A percentile compares a stretch with the other conserved stretches of the same genome.
Evolutionary conservation across 2,113 vertebrate species (phyloP).

Genomic region (Microcebus griseorufus): DNA sequence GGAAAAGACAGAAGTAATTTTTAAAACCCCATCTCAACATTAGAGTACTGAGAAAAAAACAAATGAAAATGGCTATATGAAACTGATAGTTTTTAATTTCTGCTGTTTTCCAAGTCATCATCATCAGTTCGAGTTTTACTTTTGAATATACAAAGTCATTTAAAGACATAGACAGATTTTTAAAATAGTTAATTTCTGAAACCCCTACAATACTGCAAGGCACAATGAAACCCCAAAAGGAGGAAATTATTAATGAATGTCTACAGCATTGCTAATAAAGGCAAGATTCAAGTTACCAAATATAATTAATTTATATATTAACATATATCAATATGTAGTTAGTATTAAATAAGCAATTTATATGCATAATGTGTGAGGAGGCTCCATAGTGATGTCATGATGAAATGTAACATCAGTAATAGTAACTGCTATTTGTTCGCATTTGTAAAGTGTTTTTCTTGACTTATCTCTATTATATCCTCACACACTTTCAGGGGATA

Average conservation of each 20-base stretch:
- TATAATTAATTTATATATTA: neutral
- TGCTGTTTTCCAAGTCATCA: neutral
- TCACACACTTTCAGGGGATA: neutral
- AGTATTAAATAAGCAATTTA: neutral
- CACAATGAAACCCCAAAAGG: neutral
- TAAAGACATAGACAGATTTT: neutral
- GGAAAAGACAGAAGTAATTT: neutral
- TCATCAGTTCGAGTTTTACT: neutral
- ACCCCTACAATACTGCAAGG: neutral
- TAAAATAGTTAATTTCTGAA: neutral
- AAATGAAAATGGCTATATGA: neutral
- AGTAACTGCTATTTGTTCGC: neutral
- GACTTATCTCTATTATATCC: neutral
- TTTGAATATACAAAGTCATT: neutral
- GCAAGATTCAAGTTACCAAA: neutral
- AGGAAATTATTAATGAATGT: neutral
- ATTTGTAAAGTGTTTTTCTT: neutral
- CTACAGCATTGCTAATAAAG: neutral
- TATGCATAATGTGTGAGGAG: neutral
- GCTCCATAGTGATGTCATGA: neutral
- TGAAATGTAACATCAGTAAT: neutral
- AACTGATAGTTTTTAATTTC: neutral
- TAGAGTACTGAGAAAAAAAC: neutral
- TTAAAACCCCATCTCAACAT: neutral
- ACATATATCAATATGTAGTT: neutral